phyloP scores from a whole-genome alignment of 2,888 invertebrate species.

The Mycogona germanica region DNA sequence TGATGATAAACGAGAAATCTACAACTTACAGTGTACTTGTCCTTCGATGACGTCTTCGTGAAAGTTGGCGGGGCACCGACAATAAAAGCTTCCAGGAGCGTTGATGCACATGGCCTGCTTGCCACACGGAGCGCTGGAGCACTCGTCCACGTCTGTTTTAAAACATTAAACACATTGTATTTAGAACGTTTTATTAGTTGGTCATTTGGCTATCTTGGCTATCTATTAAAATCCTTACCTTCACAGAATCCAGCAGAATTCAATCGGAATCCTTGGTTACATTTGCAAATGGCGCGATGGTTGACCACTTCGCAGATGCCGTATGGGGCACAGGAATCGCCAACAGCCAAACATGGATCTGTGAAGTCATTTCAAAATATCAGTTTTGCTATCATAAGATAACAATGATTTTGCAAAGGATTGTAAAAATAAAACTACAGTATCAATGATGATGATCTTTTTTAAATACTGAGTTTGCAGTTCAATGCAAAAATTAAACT shows the following conservation, averaged over 20 bases:
- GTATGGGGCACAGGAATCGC: constrained; percentile 50
- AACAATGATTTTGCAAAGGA: too few relatives aligned
- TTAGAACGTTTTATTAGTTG: neutral
- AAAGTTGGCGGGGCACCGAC: constrained; percentile 56
- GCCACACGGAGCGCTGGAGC: constrained; percentile 58
- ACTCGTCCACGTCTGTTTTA: constrained; percentile 61
- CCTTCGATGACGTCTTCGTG: constrained; percentile 20
- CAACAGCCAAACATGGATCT: constrained; percentile 67
- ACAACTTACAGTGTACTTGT: constrained; percentile 19
- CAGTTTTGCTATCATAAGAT: too few relatives aligned
- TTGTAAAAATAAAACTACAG: too few relatives aligned
- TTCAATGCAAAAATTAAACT: neutral
- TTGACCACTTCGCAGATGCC: constrained; percentile 61
- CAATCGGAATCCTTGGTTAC: constrained; percentile 58
- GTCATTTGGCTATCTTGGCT: neutral
- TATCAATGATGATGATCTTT: too few relatives aligned
- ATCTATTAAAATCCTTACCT: constrained; percentile 9
- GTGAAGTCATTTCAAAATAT: constrained; percentile 15
- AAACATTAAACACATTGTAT: neutral
- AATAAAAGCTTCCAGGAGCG: constrained; percentile 59
- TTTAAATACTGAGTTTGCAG: too few relatives aligned
- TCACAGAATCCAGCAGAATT: constrained; percentile 49
- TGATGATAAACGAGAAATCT: neutral
- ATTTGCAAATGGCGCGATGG: constrained; percentile 59
- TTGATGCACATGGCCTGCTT: constrained; percentile 64